Evolutionary conservation across 2,797 vertebrate genomes (phyloP).

Genomic region (Periparus ater): DNA sequence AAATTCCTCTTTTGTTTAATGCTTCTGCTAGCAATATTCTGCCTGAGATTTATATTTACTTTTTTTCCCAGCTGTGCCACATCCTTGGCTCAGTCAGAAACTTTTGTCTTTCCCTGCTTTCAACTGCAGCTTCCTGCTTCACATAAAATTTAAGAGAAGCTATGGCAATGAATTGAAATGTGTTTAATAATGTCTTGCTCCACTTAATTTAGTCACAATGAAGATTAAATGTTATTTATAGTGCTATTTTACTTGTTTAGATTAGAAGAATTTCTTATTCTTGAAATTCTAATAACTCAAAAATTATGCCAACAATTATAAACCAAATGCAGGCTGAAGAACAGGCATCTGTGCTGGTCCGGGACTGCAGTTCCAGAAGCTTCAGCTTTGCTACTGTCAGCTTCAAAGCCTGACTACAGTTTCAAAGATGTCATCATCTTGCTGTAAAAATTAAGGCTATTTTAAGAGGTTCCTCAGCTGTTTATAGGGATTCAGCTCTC

Average conservation of each 20-base stretch:
- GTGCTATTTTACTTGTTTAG: conserved; percentile 51
- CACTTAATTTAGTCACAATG: conserved; percentile 59
- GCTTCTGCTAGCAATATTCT: not conserved
- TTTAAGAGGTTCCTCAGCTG: conserved; percentile 24
- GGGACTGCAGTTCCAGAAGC: conserved; percentile 38
- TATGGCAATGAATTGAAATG: conserved; percentile 44
- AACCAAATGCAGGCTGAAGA: not conserved
- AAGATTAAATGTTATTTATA: conserved; percentile 57
- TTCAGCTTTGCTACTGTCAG: conserved; percentile 52
- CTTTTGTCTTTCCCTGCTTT: conserved; percentile 59
- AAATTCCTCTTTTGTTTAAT: not conserved
- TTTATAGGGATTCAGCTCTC: conserved; percentile 22
- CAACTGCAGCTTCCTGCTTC: conserved; percentile 60
- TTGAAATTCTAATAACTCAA: conserved; percentile 48
- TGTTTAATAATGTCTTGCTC: conserved; percentile 46
- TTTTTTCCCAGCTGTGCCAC: conserved; percentile 55
- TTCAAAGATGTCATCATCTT: conserved; percentile 61
- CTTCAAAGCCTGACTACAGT: conserved; percentile 47
- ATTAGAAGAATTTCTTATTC: conserved; percentile 53
- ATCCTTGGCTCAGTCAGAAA: conserved; percentile 57
- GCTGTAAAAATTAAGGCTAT: conserved; percentile 28
- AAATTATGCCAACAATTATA: conserved; percentile 38
- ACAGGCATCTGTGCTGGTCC: not conserved
- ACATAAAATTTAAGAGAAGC: conserved; percentile 52
- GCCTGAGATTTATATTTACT: conserved; percentile 46